A percentile compares a stretch with the other conserved stretches of the same genome.
These are phyloP conservation scores for Danio jaintianensis DNA, from an alignment of 2,797 vertebrate species.

Conservation along the genomic window DNA sequence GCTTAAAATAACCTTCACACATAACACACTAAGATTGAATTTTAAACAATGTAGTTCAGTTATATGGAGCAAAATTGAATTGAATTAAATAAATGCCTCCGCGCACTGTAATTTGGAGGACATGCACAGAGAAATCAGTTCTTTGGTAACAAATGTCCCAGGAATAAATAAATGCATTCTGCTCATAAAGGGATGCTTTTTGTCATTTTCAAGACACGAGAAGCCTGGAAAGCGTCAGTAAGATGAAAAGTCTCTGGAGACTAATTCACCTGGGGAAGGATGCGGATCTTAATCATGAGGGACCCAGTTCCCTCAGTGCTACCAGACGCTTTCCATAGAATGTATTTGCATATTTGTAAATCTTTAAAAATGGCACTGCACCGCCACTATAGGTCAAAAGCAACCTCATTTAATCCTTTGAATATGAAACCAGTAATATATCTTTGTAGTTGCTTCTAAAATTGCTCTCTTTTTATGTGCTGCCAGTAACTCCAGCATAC, in stretches of 20 bases:
- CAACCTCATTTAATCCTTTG: slow-evolving; percentile 34
- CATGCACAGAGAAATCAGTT: neutral
- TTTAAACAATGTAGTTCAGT: slow-evolving; percentile 12
- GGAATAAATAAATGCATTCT: slow-evolving; percentile 23
- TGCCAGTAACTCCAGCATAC: slow-evolving; percentile 18
- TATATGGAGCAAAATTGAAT: neutral
- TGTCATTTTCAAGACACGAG: slow-evolving; percentile 43
- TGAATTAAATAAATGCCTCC: neutral
- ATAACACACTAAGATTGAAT: slow-evolving; percentile 6
- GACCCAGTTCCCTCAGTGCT: slow-evolving; percentile 72
- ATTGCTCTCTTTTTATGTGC: slow-evolving; percentile 20
- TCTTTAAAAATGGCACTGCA: slow-evolving; percentile 34
- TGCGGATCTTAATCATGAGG: slow-evolving; percentile 75
- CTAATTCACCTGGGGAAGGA: slow-evolving; percentile 68
- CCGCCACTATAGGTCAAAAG: slow-evolving; percentile 35
- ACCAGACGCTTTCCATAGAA: slow-evolving; percentile 8
- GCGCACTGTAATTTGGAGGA: neutral
- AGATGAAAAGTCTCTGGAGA: slow-evolving; percentile 65
- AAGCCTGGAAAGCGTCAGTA: slow-evolving; percentile 51
- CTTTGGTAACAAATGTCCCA: slow-evolving; percentile 11
- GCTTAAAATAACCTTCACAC: neutral
- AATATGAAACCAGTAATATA: slow-evolving; percentile 15
- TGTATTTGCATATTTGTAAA: slow-evolving; percentile 56
- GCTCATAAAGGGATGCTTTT: slow-evolving; percentile 24
- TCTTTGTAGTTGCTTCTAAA: slow-evolving; percentile 4